Evolutionary conservation across 2,797 vertebrate genomes (phyloP).

Genomic region (Petrocephalus schoutedeni): DNA sequence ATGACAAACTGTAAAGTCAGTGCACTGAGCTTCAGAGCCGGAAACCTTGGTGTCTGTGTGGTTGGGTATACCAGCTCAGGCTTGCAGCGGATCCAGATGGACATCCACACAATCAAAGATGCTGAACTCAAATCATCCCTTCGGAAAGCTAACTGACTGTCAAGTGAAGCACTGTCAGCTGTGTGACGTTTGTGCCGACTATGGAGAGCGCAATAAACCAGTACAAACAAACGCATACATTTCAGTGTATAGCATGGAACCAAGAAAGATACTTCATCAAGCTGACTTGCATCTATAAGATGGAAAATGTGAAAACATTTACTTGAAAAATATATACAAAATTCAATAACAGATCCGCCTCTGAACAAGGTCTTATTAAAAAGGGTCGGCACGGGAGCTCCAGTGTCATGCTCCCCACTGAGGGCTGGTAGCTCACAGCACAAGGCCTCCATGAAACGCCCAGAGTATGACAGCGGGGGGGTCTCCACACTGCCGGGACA

Average conservation of each 20-base stretch:
- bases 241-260: background rate
- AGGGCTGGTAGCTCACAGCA: background rate
- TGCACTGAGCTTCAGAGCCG: background rate
- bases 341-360: background rate
- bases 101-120: background rate
- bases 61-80: background rate
- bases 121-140: background rate
- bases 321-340: slow-evolving; percentile 28
- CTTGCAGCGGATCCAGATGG: background rate
- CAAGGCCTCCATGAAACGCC: background rate
- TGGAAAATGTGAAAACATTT: background rate
- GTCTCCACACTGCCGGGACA: background rate
- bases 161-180: background rate
- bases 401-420: background rate
- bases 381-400: background rate
- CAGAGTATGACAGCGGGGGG: background rate
- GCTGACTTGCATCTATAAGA: background rate
- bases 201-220: background rate
- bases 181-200: background rate
- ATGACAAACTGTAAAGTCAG: background rate
- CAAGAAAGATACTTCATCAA: background rate
- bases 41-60: background rate
- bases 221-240: background rate
- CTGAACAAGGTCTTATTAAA: background rate
- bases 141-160: background rate